Conservation (phyloP, 2,797 vertebrate genomes). For the Hypotaenidia okinawae region DNA sequence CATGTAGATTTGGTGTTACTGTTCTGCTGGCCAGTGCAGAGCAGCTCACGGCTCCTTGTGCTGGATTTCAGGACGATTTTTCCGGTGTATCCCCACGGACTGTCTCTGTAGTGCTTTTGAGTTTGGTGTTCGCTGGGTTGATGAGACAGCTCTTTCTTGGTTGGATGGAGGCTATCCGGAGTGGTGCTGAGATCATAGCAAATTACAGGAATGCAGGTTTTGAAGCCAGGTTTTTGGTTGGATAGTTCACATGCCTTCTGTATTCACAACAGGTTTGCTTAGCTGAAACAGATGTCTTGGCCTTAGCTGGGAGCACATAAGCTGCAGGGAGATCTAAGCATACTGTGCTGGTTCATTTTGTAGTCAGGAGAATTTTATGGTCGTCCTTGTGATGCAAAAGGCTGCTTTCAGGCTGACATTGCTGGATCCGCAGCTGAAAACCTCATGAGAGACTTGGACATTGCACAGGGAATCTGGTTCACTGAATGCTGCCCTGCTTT, state of each 20-base stretch:
- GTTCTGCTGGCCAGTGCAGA: not conserved
- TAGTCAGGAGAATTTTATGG: not conserved
- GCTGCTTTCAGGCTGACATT: not conserved
- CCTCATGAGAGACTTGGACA: accelerated
- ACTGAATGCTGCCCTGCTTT: accelerated
- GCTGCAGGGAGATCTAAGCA: not conserved
- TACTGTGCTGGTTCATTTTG: not conserved
- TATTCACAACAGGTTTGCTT: slow-evolving; percentile 7
- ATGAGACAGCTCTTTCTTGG: not conserved
- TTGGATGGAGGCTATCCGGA: not conserved
- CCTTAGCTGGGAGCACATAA: not conserved
- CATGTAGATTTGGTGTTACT: accelerated
- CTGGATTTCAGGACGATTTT: not conserved
- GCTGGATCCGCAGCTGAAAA: not conserved
- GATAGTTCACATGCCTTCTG: slow-evolving; percentile 1
- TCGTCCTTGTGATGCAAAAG: not conserved
- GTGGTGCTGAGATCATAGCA: not conserved
- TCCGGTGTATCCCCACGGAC: accelerated
- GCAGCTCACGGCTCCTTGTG: not conserved
- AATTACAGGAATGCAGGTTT: not conserved
- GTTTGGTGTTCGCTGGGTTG: not conserved
- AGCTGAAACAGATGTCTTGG: slow-evolving; percentile 31
- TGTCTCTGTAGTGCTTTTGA: not conserved
- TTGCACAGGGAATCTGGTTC: not conserved
- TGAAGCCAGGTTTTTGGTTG: not conserved